These are phyloP conservation scores for Anarrhichthys ocellatus DNA, from an alignment of 2,113 vertebrate species.

Conservation along the genomic window DNA sequence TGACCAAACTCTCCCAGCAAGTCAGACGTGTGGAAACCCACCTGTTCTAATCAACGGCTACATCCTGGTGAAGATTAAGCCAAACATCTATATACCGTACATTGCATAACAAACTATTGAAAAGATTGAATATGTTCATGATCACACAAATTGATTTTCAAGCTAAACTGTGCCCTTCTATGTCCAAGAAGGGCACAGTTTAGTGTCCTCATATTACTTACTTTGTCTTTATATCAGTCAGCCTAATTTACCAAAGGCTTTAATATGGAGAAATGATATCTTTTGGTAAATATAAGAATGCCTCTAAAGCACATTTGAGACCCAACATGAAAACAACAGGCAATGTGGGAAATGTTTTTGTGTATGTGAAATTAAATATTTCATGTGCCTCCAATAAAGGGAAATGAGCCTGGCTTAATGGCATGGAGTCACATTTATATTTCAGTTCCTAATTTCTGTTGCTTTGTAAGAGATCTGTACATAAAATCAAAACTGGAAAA, in stretches of 20 bases:
- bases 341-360: background rate
- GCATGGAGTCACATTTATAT: background rate
- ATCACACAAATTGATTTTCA: background rate
- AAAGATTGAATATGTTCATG: background rate
- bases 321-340: background rate
- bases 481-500: background rate
- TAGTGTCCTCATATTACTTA: background rate
- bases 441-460: background rate
- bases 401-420: background rate
- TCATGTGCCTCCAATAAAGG: background rate
- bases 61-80: constrained; percentile 82
- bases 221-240: constrained; percentile 8
- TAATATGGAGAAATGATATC: background rate
- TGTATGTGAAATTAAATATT: background rate
- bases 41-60: constrained; percentile 88
- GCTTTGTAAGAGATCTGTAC: background rate
- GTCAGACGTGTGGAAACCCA: constrained; percentile 83
- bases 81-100: background rate
- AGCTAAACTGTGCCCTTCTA: no score
- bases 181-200: background rate
- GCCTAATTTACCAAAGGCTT: background rate
- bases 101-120: constrained; percentile 7
- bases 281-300: background rate
- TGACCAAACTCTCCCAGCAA: constrained; percentile 78
- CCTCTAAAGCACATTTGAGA: background rate